Evolutionary conservation across 2,113 vertebrate genomes (phyloP).

Genomic region (Ceratotherium simum): DNA sequence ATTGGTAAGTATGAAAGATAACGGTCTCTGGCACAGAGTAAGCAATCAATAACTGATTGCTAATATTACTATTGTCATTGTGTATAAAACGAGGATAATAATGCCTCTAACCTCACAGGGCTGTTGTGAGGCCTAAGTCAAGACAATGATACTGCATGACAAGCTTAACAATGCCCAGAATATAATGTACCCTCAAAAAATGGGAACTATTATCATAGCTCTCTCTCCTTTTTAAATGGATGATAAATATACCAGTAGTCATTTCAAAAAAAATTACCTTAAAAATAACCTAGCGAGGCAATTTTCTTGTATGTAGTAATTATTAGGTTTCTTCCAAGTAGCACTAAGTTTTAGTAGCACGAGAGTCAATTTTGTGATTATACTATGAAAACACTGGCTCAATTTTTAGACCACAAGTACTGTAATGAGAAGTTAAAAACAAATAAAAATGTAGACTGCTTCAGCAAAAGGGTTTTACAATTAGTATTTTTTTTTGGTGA

Average conservation of each 20-base stretch:
- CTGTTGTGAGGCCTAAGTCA: not conserved
- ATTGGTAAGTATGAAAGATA: not conserved
- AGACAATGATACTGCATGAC: not conserved
- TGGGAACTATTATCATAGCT: not conserved
- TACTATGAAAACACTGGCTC: not conserved
- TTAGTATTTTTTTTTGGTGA: not conserved
- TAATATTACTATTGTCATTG: not conserved
- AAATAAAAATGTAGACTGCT: not conserved
- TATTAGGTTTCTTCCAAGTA: not conserved
- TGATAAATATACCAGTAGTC: not conserved
- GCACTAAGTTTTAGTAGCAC: not conserved
- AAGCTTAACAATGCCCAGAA: not conserved
- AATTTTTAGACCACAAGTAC: not conserved
- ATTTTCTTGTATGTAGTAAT: not conserved
- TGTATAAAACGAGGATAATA: not conserved
- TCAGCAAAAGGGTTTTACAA: not conserved
- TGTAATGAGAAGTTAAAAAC: slow-evolving; percentile 5
- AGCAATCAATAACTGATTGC: not conserved
- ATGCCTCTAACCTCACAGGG: not conserved
- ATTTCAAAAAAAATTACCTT: not conserved
- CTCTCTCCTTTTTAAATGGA: not conserved
- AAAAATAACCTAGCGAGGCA: not conserved
- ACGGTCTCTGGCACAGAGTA: not conserved
- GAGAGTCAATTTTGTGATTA: slow-evolving; percentile 23
- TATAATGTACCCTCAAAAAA: not conserved